A percentile compares a stretch with the other conserved stretches of the same genome.
These are phyloP conservation scores for Pteromalus puparum DNA, from an alignment of 1,140 invertebrate genomes.

Conservation along the genomic window DNA sequence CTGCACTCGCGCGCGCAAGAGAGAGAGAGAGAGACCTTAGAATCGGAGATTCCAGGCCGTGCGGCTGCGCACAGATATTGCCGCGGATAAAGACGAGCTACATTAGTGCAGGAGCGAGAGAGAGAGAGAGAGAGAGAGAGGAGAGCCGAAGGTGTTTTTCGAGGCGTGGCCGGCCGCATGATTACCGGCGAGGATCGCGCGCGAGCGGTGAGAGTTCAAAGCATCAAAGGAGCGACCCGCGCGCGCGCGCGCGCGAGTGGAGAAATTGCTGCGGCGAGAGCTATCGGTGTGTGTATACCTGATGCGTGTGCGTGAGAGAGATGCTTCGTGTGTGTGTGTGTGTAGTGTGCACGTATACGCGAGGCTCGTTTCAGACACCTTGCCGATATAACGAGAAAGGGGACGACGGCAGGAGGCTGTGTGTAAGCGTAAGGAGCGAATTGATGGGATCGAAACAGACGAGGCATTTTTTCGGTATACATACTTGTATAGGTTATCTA, in stretches of 20 bases:
- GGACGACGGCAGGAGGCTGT: slow-evolving; percentile 9
- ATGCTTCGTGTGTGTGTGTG: neutral
- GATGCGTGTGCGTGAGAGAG: neutral
- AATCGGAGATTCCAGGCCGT: slow-evolving; percentile 30
- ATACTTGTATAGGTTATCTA: too few relatives aligned
- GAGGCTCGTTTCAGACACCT: slow-evolving; percentile 51
- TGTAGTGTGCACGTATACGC: slow-evolving; percentile 22
- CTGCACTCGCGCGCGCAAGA: neutral
- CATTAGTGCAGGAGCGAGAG: slow-evolving; percentile 32
- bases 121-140: neutral
- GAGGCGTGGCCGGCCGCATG: slow-evolving; percentile 59
- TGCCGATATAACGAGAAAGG: slow-evolving; percentile 50
- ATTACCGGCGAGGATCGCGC: slow-evolving; percentile 52
- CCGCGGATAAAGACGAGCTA: slow-evolving; percentile 50
- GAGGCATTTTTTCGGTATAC: neutral
- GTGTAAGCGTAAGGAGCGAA: slow-evolving; percentile 7
- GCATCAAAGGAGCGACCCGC: slow-evolving; percentile 61
- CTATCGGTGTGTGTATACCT: neutral
- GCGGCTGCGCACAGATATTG: slow-evolving; percentile 27
- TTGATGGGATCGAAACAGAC: slow-evolving; percentile 38
- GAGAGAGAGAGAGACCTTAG: neutral
- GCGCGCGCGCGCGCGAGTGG: slow-evolving; percentile 49
- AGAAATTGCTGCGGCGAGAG: slow-evolving; percentile 56
- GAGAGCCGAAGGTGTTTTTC: slow-evolving; percentile 61
- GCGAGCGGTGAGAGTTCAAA: slow-evolving; percentile 65